Evolutionary conservation across 2,888 invertebrate genomes (phyloP), one percentile per base, ranked within the genome.

Genomic region (Anorthoa munda): DNA sequence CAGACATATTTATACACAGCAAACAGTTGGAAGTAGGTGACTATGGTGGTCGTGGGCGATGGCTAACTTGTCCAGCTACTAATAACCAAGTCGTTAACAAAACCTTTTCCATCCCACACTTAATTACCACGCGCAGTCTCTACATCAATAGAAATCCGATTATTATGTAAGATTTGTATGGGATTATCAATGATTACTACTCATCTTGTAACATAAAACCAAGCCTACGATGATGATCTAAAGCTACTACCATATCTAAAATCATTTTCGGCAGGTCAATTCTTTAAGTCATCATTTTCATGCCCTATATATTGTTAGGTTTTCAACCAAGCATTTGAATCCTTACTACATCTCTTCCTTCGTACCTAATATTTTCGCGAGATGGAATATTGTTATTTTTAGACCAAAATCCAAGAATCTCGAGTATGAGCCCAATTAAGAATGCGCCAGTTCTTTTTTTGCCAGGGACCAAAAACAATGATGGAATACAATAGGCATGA

Each of bases 81-180:
- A 81, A 80, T 81, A 77, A 77, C 67, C 53, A 66, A 77, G 53
- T 76, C 70, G 61, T 72, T 70, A 82, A 66, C 77, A 85, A 66
- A 69, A 75, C 72, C 64, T 68, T 74, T 74, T 77, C 56, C 77
- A 81, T 75, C 83, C 83, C 86, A 87, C 87, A 77, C 79, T 48
- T 81, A 75, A 87, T 87, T 83, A 85, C 65, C 63, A 45, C 45
- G 56, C 68, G 51, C 65, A 79, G 72, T 55, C 45, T 82, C 63
- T 64, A 60, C 66, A 75, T 77, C 63, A 67, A 85, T 77, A n/a
- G 66, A 75, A 73, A 77, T 77, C 73, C 59, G 68, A 15, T 71
- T 61, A 70, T 83, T 63, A 75, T 75, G 61, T 74, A 75, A 83
- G 50, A 70, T 72, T 56, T 56, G 58, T 66, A 51, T 56, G n/a